A percentile compares a stretch with the other conserved stretches of the same genome.
These are phyloP conservation scores for Rallus crepitans DNA, from an alignment of 2,797 vertebrate species.

Conservation along the genomic window DNA sequence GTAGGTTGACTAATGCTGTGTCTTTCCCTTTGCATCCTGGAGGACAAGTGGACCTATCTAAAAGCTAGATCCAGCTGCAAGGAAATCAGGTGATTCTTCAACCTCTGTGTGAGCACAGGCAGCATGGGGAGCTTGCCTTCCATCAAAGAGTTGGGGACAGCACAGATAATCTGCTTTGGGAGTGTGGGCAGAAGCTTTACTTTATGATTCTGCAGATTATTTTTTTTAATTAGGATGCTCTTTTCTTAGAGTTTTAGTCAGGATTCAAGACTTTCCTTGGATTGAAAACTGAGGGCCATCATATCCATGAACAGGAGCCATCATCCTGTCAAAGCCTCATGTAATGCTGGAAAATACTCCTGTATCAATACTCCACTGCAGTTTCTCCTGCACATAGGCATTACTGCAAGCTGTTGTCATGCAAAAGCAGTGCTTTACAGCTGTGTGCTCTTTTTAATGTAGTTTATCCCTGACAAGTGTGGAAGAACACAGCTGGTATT, in stretches of 20 bases:
- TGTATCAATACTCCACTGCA: neutral
- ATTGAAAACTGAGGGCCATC: neutral
- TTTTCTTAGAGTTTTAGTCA: neutral
- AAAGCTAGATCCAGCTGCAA: neutral
- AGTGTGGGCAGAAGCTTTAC: neutral
- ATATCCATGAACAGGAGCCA: neutral
- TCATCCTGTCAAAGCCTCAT: neutral
- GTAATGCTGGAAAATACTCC: neutral
- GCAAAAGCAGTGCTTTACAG: neutral
- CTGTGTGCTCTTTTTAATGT: neutral
- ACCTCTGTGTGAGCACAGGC: neutral
- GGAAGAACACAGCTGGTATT: neutral
- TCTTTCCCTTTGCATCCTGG: fast-evolving
- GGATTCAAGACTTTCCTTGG: neutral
- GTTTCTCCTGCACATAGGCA: neutral
- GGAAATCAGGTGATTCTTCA: neutral
- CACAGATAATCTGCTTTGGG: neutral
- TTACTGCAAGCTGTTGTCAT: neutral
- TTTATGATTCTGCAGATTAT: neutral
- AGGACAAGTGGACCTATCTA: neutral
- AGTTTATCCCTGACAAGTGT: neutral
- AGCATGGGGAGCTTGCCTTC: neutral
- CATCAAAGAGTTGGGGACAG: neutral
- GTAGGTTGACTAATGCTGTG: neutral
- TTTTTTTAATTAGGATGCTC: neutral